Evolutionary conservation across 35 echinoderm and acorn worm species (phyloP), one percentile per base, ranked within the genome.

Genomic region (Eucidaris tribuloides): DNA sequence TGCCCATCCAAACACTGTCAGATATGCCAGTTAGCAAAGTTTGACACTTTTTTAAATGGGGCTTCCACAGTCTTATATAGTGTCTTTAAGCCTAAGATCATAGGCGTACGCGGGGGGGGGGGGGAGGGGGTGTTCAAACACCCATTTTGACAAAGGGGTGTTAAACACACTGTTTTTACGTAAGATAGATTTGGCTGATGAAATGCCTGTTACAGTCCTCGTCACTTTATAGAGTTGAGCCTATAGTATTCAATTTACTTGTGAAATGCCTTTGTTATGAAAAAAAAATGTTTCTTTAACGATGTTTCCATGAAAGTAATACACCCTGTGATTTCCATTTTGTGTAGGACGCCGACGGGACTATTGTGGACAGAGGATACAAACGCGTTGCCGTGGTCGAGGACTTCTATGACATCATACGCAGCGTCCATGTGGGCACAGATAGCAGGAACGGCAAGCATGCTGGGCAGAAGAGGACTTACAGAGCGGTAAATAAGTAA

Each of bases 371-470:
- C 57, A 83, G 88, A 4, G 96, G 96, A 15, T 99, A 93, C 45
- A 99, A 99, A 71, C 86, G 91, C 7, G 96, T 99, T 18, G 96
- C 96, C 4, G 91, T 99, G 45, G 96, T 99, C 13, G 96, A 99
- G 42, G 96, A 99, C 66, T 99, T 99, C 48, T 99, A 89, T 33
- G 80, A 91, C 68, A 99, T 99, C 45, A 99, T 99, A 41, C 89
- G 93, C 46, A 80, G 89, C 36, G 91, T 99, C 19, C 96, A 99
- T 48, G 96, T 99, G 13, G 90, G 89, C 36, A 93, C 86, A 4
- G 96, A 99, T 23, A 82, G 86, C 13, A 89, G 81, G 46, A 88
- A 80, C 32, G 96, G 96, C 28, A 99, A 99, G 46, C 96, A 99
- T 40, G 96, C 96, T 22, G 96, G 96, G 20, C 96, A 99, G 79